phyloP scores from a whole-genome alignment of 2,888 invertebrate species.

The Callimorpha dominula region DNA sequence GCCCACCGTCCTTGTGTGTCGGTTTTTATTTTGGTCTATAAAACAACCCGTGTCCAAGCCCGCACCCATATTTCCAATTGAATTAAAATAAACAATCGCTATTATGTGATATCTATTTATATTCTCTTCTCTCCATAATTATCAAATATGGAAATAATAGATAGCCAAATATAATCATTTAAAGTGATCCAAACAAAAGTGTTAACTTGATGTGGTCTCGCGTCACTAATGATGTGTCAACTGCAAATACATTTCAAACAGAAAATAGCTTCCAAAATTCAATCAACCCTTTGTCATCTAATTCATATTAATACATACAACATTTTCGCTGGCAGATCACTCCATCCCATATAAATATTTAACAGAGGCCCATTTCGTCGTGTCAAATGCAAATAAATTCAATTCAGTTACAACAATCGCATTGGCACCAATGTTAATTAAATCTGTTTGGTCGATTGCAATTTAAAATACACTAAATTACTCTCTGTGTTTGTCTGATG shows the following conservation, averaged over 20 bases:
- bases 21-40: too few relatives aligned
- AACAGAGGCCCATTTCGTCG: conserved; percentile 42
- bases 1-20: too few relatives aligned
- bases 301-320: conserved; percentile 49
- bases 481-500: conserved; percentile 17
- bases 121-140: too few relatives aligned
- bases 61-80: too few relatives aligned
- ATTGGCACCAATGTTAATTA: conserved; percentile 53
- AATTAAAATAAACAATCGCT: too few relatives aligned
- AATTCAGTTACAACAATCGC: conserved; percentile 50
- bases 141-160: too few relatives aligned
- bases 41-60: too few relatives aligned
- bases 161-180: not conserved
- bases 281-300: conserved; percentile 23
- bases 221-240: too few relatives aligned
- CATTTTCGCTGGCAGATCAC: conserved; percentile 38
- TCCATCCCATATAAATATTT: conserved; percentile 49
- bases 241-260: not conserved
- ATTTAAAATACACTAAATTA: conserved; percentile 49
- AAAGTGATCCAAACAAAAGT: not conserved
- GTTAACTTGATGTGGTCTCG: not conserved
- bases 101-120: too few relatives aligned
- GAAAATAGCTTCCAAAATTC: conserved; percentile 6
- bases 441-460: conserved; percentile 49
- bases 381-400: conserved; percentile 61